Percentiles rank a stretch among this genome's conserved stretches.
phyloP scores from a whole-genome alignment of 1,140 invertebrate species.

The Philotrypesis tridentata region DNA sequence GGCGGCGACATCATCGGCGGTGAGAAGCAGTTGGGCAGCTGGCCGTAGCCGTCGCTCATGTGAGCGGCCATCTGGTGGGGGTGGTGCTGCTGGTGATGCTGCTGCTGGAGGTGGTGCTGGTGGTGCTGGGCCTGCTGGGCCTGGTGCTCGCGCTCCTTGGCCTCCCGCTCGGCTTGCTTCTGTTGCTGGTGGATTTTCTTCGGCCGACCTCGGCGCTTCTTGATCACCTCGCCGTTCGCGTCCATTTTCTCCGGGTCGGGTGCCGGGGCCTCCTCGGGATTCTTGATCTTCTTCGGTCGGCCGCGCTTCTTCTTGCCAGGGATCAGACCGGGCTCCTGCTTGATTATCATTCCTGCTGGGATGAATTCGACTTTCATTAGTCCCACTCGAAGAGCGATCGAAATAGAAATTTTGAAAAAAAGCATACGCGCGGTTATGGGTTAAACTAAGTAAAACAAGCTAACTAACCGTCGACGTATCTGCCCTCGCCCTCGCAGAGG shows the following conservation, averaged over 20 bases:
- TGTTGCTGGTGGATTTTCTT: slow-evolving; percentile 83
- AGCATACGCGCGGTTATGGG: too few species aligned
- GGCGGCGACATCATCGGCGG: slow-evolving; percentile 70
- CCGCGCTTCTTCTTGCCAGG: slow-evolving; percentile 91
- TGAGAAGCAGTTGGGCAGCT: slow-evolving; percentile 76
- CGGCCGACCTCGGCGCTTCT: slow-evolving; percentile 88
- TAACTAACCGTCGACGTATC: slow-evolving; percentile 65
- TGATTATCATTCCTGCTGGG: slow-evolving; percentile 39
- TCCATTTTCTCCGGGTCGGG: slow-evolving; percentile 76
- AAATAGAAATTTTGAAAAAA: too few species aligned
- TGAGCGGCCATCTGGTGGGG: slow-evolving; percentile 56
- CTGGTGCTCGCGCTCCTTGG: slow-evolving; percentile 65
- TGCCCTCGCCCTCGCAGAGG: slow-evolving; percentile 62
- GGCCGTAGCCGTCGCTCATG: slow-evolving; percentile 63
- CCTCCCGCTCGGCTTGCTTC: slow-evolving; percentile 67
- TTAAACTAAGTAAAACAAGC: not conserved
- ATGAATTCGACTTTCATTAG: not conserved
- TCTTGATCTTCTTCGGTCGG: slow-evolving; percentile 89
- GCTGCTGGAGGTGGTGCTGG: slow-evolving; percentile 59
- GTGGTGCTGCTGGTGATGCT: slow-evolving; percentile 61
- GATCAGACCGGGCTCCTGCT: slow-evolving; percentile 62
- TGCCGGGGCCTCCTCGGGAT: slow-evolving; percentile 77
- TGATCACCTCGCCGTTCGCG: slow-evolving; percentile 78
- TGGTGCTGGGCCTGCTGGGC: slow-evolving; percentile 61
- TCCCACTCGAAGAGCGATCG: not conserved